These are phyloP conservation scores for Choristoneura fumiferana DNA, from an alignment of 1,140 invertebrate species.

Conservation along the genomic window DNA sequence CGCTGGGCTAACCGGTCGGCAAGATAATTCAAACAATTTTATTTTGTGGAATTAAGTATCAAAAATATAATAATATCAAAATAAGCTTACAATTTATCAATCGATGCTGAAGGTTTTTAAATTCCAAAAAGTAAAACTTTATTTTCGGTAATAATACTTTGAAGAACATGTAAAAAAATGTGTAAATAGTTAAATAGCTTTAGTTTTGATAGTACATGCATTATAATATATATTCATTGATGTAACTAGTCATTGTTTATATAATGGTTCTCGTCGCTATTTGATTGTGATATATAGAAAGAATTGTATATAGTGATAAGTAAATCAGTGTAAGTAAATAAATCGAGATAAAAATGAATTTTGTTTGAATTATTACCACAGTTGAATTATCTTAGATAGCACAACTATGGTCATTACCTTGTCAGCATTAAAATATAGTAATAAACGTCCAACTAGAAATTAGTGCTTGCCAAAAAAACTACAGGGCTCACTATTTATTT, in stretches of 20 bases:
- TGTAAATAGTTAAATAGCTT: slow-evolving; percentile 9
- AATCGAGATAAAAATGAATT: slow-evolving; percentile 21
- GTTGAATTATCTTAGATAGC: background rate
- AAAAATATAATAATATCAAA: too few relatives aligned
- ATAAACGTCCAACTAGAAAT: too few relatives aligned
- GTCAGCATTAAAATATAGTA: too few relatives aligned
- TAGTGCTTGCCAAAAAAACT: too few relatives aligned
- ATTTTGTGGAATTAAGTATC: too few relatives aligned
- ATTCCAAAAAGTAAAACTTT: too few relatives aligned
- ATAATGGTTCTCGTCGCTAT: slow-evolving; percentile 46
- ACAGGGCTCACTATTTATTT: too few relatives aligned
- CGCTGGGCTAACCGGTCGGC: too few relatives aligned
- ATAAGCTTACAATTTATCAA: too few relatives aligned
- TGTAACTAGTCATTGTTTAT: slow-evolving; percentile 40
- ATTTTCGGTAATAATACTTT: background rate
- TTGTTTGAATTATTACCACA: background rate
- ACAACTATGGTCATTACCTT: too few relatives aligned
- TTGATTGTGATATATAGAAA: slow-evolving; percentile 59
- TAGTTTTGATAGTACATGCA: slow-evolving; percentile 14
- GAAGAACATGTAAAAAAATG: background rate
- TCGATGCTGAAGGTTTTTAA: too few relatives aligned
- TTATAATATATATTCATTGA: slow-evolving; percentile 25
- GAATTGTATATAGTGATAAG: slow-evolving; percentile 59
- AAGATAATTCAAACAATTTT: too few relatives aligned
- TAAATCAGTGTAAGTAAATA: slow-evolving; percentile 49